Percentiles rank a stretch among this genome's conserved stretches.
phyloP scores from a whole-genome alignment of 2,797 vertebrate species.

The Eidolon dupreanum region DNA sequence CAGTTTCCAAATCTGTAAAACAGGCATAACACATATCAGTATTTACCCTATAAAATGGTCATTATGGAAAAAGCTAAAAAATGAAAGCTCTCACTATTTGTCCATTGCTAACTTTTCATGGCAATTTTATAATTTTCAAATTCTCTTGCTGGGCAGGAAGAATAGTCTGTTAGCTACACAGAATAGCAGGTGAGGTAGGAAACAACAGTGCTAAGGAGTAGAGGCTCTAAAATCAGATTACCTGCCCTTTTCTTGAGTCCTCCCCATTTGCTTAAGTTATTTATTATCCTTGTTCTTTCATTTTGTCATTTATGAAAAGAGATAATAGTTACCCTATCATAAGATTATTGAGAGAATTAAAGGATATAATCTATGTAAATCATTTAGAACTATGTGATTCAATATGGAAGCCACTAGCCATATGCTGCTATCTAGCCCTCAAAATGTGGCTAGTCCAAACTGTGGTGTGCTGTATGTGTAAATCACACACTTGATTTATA shows the following conservation, averaged over 20 bases:
- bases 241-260: neutral
- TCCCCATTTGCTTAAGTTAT: neutral
- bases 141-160: neutral
- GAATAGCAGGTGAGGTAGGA: neutral
- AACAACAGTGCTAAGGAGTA: neutral
- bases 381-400: neutral
- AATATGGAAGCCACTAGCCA: neutral
- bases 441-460: neutral
- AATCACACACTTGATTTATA: neutral
- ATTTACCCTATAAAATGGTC: neutral
- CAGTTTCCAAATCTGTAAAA: neutral
- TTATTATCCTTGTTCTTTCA: neutral
- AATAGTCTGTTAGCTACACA: neutral
- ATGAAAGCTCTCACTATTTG: neutral
- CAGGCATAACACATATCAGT: neutral
- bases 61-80: neutral
- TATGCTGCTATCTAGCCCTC: neutral
- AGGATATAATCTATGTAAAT: neutral
- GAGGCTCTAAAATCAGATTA: neutral
- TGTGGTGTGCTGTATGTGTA: neutral
- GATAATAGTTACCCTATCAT: neutral
- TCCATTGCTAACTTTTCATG: neutral
- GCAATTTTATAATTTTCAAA: neutral
- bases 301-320: neutral
- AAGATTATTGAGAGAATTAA: neutral